Conservation (phyloP, 2,888 invertebrate genomes). For the Tethea ocularis region DNA sequence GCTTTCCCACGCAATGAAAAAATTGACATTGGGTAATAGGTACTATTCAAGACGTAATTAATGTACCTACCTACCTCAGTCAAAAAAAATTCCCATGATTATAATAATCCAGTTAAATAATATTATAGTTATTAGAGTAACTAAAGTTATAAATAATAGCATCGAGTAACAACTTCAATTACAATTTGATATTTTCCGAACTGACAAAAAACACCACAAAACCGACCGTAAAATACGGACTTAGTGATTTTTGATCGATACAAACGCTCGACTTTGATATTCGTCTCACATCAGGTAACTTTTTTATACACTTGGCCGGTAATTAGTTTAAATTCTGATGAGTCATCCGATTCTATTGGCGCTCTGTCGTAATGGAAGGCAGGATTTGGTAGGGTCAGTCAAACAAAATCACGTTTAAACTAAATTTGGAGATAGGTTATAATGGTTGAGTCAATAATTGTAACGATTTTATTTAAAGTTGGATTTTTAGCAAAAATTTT, state of each 20-base stretch:
- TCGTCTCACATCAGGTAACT: slow-evolving; percentile 65
- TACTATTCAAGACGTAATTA: too few species aligned
- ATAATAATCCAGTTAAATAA: neutral
- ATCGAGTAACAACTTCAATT: slow-evolving; percentile 1
- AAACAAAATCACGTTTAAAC: slow-evolving; percentile 24
- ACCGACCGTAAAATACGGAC: slow-evolving; percentile 30
- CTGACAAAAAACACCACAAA: slow-evolving; percentile 30
- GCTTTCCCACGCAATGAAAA: too few species aligned
- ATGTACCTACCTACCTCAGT: too few species aligned
- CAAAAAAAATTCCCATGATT: neutral
- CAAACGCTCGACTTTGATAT: slow-evolving; percentile 56
- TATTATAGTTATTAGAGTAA: neutral
- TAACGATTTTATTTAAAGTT: too few species aligned
- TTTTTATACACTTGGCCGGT: slow-evolving; percentile 67
- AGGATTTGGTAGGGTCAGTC: slow-evolving; percentile 52
- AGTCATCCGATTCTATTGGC: slow-evolving; percentile 79
- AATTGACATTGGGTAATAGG: too few species aligned
- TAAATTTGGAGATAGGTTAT: neutral
- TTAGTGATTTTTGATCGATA: slow-evolving; percentile 65
- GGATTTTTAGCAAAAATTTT: too few species aligned
- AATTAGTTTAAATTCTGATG: slow-evolving; percentile 82
- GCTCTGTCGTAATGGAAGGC: slow-evolving; percentile 54
- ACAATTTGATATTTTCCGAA: slow-evolving; percentile 9
- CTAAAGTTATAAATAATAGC: slow-evolving; percentile 2
- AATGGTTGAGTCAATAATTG: neutral